Percentiles rank a stretch among this genome's conserved stretches.
These are phyloP conservation scores for Drosophila crucigera DNA, from an alignment of 2,888 invertebrate species.

Conservation along the genomic window DNA sequence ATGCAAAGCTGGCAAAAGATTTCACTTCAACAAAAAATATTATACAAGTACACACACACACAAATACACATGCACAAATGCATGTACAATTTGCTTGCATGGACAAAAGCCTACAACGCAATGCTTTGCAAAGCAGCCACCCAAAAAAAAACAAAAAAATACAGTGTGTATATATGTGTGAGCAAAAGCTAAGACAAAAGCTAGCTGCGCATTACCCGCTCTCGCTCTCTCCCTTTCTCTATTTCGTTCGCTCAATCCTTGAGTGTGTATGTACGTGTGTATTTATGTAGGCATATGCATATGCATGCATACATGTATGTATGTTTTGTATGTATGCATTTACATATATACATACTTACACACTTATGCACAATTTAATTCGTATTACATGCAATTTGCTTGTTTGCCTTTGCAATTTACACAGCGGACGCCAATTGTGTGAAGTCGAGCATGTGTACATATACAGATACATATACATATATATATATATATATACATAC, in stretches of 20 bases:
- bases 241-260: conserved; percentile 7
- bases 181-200: conserved; percentile 55
- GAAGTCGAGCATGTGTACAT: conserved; percentile 25
- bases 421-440: conserved; percentile 53
- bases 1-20: conserved; percentile 43
- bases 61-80: conserved; percentile 6
- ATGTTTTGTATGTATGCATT: neutral
- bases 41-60: conserved; percentile 4
- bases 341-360: conserved; percentile 10
- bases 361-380: conserved; percentile 58
- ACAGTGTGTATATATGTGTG: conserved; percentile 15
- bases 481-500: conserved; percentile 9
- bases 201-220: conserved; percentile 57
- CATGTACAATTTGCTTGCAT: conserved; percentile 43
- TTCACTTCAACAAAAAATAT: conserved; percentile 17
- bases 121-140: conserved; percentile 29
- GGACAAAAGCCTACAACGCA: conserved; percentile 61
- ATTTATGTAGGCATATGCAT: neutral
- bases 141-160: conserved; percentile 12
- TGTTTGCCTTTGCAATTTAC: conserved; percentile 53
- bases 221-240: conserved; percentile 11
- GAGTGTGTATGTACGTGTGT: neutral
- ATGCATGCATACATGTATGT: conserved; percentile 1
- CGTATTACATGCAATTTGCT: conserved; percentile 66
- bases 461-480: neutral